Percentiles rank a stretch among this genome's conserved stretches.
Conservation (phyloP, 1,140 invertebrate species). For the Drusus annulatus region DNA sequence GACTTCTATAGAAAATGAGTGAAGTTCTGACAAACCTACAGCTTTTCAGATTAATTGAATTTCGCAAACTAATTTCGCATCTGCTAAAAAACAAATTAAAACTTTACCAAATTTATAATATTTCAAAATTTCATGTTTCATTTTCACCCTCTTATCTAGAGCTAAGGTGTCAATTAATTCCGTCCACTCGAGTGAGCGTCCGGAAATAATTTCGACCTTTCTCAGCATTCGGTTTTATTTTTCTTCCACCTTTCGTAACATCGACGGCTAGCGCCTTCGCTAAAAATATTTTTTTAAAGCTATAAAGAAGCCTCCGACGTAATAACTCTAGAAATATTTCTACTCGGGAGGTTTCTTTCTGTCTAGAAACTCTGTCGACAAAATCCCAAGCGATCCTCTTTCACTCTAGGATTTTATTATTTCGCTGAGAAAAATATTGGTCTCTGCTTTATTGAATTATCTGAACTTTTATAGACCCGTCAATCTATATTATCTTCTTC, state of each 20-base stretch:
- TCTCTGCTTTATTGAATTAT: constrained; percentile 14
- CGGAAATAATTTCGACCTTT: constrained; percentile 5
- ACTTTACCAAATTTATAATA: too few species aligned
- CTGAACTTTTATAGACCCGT: constrained; percentile 18
- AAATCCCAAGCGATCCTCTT: constrained; percentile 1
- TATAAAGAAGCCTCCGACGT: too few species aligned
- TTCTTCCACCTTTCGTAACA: neutral
- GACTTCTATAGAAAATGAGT: too few species aligned
- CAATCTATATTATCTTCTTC: constrained; percentile 21
- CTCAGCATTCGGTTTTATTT: neutral
- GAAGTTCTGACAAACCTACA: too few species aligned
- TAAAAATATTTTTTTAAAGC: too few species aligned
- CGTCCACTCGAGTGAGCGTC: neutral
- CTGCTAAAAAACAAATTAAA: too few species aligned
- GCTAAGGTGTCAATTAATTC: constrained; percentile 11
- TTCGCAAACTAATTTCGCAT: too few species aligned
- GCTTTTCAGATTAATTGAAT: too few species aligned
- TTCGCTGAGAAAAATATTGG: constrained; percentile 9
- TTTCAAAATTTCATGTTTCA: too few species aligned
- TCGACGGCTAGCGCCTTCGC: neutral
- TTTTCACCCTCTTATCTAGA: too few species aligned
- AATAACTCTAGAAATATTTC: too few species aligned
- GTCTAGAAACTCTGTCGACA: neutral
- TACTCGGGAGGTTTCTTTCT: neutral
- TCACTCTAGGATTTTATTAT: constrained; percentile 17